These are phyloP conservation scores for Rutilus rutilus DNA, from an alignment of 2,113 vertebrate species.

Conservation along the genomic window DNA sequence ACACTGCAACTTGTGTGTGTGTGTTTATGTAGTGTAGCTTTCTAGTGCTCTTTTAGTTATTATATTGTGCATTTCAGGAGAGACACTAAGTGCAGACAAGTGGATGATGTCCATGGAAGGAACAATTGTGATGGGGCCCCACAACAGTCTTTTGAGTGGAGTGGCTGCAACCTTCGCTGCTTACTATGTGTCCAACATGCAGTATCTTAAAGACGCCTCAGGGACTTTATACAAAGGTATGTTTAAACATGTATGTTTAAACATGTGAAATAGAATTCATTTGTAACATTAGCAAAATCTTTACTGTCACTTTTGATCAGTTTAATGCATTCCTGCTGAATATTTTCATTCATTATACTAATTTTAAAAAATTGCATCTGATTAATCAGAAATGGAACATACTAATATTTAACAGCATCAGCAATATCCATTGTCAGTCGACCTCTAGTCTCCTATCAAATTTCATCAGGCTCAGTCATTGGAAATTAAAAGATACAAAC, in stretches of 20 bases:
- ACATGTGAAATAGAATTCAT: too few relatives aligned
- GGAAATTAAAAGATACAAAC: slow-evolving; percentile 64
- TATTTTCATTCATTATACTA: too few relatives aligned
- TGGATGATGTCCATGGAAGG: slow-evolving; percentile 3
- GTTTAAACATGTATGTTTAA: neutral
- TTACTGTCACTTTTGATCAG: too few relatives aligned
- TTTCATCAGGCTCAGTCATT: neutral
- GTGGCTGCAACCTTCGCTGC: neutral
- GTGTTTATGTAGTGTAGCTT: neutral
- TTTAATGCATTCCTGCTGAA: too few relatives aligned
- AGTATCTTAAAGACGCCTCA: neutral
- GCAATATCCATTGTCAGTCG: too few relatives aligned
- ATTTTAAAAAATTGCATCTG: too few relatives aligned
- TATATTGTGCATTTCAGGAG: neutral
- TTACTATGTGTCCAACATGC: neutral
- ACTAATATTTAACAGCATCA: too few relatives aligned
- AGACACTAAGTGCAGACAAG: neutral
- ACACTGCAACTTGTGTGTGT: neutral
- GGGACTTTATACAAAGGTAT: neutral
- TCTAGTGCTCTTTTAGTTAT: neutral
- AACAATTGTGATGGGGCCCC: neutral
- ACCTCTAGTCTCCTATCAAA: too few relatives aligned
- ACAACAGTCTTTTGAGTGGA: neutral
- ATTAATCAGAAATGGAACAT: too few relatives aligned
- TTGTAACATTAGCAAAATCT: too few relatives aligned